Conservation (phyloP, 2,113 vertebrate species). For the Sceloporus tristichus region DNA sequence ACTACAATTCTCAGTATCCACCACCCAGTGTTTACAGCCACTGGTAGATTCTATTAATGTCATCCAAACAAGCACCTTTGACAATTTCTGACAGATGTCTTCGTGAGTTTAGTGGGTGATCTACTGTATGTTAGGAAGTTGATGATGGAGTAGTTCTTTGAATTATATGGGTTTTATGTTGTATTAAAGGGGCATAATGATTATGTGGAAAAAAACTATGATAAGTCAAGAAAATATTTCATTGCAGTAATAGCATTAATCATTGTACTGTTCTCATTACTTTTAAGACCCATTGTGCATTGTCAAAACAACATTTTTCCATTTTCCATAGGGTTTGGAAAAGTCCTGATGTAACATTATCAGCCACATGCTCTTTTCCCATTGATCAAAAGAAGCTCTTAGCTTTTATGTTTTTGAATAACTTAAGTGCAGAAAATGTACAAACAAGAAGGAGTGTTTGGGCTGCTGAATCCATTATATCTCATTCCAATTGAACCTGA, state of each 20-base stretch:
- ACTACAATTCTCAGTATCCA: too few relatives aligned
- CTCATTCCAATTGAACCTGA: slow-evolving; percentile 36
- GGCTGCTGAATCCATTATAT: slow-evolving; percentile 12
- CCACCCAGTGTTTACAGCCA: too few relatives aligned
- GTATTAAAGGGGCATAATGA: slow-evolving; percentile 11
- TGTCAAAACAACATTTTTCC: slow-evolving; percentile 35
- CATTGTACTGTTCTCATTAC: background rate
- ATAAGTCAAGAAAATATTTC: background rate
- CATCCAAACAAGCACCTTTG: too few relatives aligned
- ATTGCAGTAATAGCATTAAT: background rate
- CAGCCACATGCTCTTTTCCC: slow-evolving; percentile 25
- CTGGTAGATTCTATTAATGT: too few relatives aligned
- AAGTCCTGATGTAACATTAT: slow-evolving; percentile 32
- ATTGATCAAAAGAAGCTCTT: slow-evolving; percentile 48
- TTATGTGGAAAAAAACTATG: background rate
- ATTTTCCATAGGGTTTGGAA: slow-evolving; percentile 15
- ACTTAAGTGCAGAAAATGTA: slow-evolving; percentile 41
- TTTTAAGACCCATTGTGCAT: slow-evolving; percentile 31
- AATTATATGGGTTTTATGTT: background rate
- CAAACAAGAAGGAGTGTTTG: slow-evolving; percentile 36
- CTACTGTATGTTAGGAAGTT: too few relatives aligned
- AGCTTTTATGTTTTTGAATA: slow-evolving; percentile 40
- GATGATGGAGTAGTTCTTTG: background rate
- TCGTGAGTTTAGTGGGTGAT: too few relatives aligned
- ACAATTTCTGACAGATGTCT: too few relatives aligned